Evolutionary conservation across 2,888 invertebrate species (phyloP).

Genomic region (Prosapia bicincta): DNA sequence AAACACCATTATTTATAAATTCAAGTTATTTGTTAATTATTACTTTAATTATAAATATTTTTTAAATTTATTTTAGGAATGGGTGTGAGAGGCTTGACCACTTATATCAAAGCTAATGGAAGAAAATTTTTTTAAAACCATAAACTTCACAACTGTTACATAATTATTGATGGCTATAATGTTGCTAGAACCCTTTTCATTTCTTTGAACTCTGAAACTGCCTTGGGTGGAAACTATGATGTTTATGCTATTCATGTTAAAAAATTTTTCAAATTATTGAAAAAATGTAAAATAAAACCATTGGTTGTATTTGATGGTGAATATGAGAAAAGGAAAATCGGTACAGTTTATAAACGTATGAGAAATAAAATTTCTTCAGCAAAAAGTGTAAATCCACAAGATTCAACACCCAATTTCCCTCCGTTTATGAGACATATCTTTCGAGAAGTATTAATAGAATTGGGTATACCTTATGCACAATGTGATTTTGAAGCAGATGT

Average conservation of each 20-base stretch:
- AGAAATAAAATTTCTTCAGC: constrained; percentile 52
- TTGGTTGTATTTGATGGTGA: constrained; percentile 81
- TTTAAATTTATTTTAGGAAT: constrained; percentile 48
- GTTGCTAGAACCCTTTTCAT: constrained; percentile 68
- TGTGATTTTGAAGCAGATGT: constrained; percentile 89
- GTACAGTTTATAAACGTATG: constrained; percentile 59
- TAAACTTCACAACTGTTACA: constrained; percentile 61
- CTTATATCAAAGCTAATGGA: constrained; percentile 66
- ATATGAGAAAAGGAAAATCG: constrained; percentile 65
- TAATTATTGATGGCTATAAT: constrained; percentile 80
- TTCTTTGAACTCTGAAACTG: constrained; percentile 57
- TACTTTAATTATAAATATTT: too few species aligned
- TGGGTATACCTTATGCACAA: constrained; percentile 63
- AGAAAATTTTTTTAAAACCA: constrained; percentile 60
- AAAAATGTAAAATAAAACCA: constrained; percentile 65
- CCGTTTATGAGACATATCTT: constrained; percentile 72
- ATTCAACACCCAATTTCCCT: constrained; percentile 56
- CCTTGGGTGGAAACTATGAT: constrained; percentile 86
- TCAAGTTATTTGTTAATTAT: too few species aligned
- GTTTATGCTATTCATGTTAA: constrained; percentile 61
- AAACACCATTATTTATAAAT: too few species aligned
- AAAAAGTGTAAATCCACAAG: constrained; percentile 27
- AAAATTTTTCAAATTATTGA: constrained; percentile 65
- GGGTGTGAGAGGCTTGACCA: constrained; percentile 85
- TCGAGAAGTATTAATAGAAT: constrained; percentile 60